Evolutionary conservation across 2,797 vertebrate species (phyloP), one percentile per base, ranked within the genome.

Genomic region (Schizothorax lantsangensis): DNA sequence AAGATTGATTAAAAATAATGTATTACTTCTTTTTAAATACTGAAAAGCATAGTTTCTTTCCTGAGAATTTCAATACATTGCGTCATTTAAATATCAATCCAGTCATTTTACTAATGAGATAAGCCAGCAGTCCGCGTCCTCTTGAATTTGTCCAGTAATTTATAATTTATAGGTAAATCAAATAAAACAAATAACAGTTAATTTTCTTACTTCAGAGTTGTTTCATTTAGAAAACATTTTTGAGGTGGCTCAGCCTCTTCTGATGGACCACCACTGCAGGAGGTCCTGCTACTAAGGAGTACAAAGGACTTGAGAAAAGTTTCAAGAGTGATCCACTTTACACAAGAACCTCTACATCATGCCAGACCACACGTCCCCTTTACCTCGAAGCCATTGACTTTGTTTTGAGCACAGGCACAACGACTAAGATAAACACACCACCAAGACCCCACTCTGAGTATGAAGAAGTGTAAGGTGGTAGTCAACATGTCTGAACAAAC

Each of bases 401-500:
- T 84, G 79, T 88, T 84, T 86, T 71, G 64, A 75, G 59, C n/a
- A 69, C 40, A 38, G 77, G 52, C 62, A 45, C 75, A 54, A 72
- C 8, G 3, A 43, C 38, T 36, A 62, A 38, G 74, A 78, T 64
- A 72, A 73, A 84, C 86, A 83, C 64, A 83, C 64, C 75, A 49
- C n/a, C 45, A 43, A 82, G 33, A 77, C 33, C 64, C 57, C 64
- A 82, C 3, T 47, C 26, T 68, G 6, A 84, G 82, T 91, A 74
- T 89, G 90, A 85, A 91, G 81, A 92, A 89, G 89, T 88, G 73
- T 73, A 83, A 88, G 33, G 11, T 86, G 83, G 49, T 82, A 83
- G 88, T 89, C 84, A 88, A 90, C 92, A 90, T 92, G 91, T 89
- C 89, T 88, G 88, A 91, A 93, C 93, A 92, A 92, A 91, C 88